Evolutionary conservation across 2,888 invertebrate genomes (phyloP), one percentile per base, ranked within the genome.

Genomic region (Criorhina ranunculi): DNA sequence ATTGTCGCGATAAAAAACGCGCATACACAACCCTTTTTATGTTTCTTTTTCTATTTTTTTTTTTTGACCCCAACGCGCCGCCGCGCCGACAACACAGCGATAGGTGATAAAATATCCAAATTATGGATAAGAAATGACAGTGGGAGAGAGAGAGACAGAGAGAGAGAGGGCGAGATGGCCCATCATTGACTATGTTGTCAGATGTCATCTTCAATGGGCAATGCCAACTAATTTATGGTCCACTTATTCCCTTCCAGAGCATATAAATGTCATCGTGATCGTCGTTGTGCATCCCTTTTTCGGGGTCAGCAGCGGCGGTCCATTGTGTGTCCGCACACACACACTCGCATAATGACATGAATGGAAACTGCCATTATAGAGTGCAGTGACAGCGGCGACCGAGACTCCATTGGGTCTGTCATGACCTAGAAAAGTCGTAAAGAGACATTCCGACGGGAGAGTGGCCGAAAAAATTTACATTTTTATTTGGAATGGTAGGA

Each of bases 161-260:
- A 78, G 66, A 19, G 67, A 53, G 37, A 17, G 46, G 29, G n/a
- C 31, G 51, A 35, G 8, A 12, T 0, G 64, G 73, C 53, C 44
- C 75, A 57, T 64, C 80, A 80, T 80, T 85, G 85, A 85, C 85
- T 80, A 80, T 80, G 80, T 85, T 85, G 85, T 85, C 85, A 85
- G 85, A 85, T 85, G 85, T 85, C 85, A 85, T 85, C 79, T 69
- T 85, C 67, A 83, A 80, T 85, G 80, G 83, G 85, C 85, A 85
- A 75, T 76, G 80, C 42, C 75, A 85, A 75, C 75, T 85, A 85
- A 85, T 85, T 85, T 85, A 85, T 76, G 80, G 75, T 85, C 80
- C 85, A 85, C 85, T 85, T 85, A 85, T 80, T 85, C 76, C 80
- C 85, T 80, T 85, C 75, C 80, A 64, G 85, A 46, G 85, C 85